A percentile compares a stretch with the other conserved stretches of the same genome.
phyloP scores from a whole-genome alignment of 2,888 invertebrate species.

The Pristionchus mayeri region DNA sequence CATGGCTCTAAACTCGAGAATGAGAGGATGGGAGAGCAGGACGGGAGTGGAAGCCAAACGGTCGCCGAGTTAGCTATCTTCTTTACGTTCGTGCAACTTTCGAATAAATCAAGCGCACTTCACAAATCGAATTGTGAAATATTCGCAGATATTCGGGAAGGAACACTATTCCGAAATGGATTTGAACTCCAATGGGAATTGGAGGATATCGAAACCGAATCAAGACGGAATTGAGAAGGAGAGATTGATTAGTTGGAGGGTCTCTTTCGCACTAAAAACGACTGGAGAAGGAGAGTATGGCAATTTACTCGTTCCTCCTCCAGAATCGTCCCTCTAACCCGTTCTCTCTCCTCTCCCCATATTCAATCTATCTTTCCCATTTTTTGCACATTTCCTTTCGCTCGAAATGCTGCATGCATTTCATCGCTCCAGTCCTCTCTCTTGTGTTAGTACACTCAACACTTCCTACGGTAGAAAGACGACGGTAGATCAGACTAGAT shows the following conservation, averaged over 20 bases:
- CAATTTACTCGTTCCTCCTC: conserved; percentile 15
- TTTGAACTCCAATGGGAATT: neutral
- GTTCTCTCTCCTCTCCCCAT: neutral
- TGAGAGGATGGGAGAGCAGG: too few relatives aligned
- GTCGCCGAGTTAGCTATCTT: too few relatives aligned
- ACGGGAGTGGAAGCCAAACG: too few relatives aligned
- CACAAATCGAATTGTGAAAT: neutral
- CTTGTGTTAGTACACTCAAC: neutral
- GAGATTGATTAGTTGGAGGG: neutral
- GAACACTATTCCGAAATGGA: neutral
- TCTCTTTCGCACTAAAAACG: neutral
- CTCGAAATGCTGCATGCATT: neutral
- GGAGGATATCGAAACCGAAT: neutral
- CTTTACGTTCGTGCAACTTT: neutral
- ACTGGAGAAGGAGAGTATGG: conserved; percentile 1
- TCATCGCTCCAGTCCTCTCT: neutral
- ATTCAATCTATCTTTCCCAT: conserved; percentile 30
- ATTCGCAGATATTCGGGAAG: neutral
- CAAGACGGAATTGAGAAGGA: neutral
- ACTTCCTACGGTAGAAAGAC: neutral
- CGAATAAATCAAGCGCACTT: neutral
- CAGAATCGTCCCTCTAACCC: neutral
- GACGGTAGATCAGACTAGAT: conserved; percentile 4
- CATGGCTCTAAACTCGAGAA: neutral
- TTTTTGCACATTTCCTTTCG: neutral